Evolutionary conservation across 2,888 invertebrate species (phyloP).

Genomic region (Epirrita christyi): DNA sequence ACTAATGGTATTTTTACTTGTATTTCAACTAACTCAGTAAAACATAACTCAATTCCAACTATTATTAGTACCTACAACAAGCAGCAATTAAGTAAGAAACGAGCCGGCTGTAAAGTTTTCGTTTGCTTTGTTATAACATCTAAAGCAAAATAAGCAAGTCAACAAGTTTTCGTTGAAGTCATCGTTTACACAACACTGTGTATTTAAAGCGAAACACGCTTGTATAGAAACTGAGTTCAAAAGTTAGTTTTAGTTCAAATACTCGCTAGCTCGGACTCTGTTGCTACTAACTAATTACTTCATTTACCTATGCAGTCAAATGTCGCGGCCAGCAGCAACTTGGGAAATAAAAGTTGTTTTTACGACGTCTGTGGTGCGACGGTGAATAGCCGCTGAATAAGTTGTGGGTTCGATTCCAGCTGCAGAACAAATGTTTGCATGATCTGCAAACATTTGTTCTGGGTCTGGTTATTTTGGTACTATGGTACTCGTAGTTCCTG

Average conservation of each 20-base stretch:
- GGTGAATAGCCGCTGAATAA: no score
- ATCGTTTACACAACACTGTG: constrained; percentile 66
- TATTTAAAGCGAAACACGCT: constrained; percentile 62
- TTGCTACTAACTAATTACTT: constrained; percentile 21
- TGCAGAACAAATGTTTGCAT: no score
- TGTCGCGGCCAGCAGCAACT: neutral
- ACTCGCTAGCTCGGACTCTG: constrained; percentile 17
- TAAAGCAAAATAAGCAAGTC: constrained; percentile 60
- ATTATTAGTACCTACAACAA: constrained; percentile 22
- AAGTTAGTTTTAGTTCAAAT: constrained; percentile 56
- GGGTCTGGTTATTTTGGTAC: no score
- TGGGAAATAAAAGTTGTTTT: constrained; percentile 10
- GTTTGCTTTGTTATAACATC: constrained; percentile 61
- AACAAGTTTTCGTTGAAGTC: constrained; percentile 67
- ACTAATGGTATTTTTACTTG: no score
- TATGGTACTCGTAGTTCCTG: no score
- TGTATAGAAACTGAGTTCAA: constrained; percentile 57
- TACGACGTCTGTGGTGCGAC: no score
- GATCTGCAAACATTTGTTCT: no score
- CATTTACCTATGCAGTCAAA: constrained; percentile 26
- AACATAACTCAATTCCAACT: constrained; percentile 7
- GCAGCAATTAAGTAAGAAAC: constrained; percentile 48
- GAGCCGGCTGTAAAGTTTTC: constrained; percentile 49
- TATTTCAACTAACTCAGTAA: neutral
- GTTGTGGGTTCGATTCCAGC: no score